Conservation (phyloP, 2,888 invertebrate genomes). For the Steromphala cineraria region DNA sequence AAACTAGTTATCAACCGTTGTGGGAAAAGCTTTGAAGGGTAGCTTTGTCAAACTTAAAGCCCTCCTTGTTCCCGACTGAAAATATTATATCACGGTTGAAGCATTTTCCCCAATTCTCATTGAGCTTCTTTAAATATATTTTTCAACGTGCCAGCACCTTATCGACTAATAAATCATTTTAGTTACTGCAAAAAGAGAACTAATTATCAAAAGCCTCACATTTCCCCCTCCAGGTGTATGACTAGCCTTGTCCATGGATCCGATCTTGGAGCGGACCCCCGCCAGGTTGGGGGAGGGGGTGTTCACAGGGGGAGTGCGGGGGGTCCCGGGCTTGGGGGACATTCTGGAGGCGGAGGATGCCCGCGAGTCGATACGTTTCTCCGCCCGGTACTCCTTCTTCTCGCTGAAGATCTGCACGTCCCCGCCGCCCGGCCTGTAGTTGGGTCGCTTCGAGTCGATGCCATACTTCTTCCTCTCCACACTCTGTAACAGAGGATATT, state of each 20-base stretch:
- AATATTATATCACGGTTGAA: too few relatives aligned
- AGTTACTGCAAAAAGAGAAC: too few relatives aligned
- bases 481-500: constrained; percentile 38
- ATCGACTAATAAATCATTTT: too few relatives aligned
- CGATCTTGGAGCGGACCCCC: constrained; percentile 54
- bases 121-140: too few relatives aligned
- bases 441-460: constrained; percentile 48
- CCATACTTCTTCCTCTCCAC: constrained; percentile 56
- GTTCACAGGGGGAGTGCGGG: constrained; percentile 18
- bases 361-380: constrained; percentile 45
- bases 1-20: too few relatives aligned
- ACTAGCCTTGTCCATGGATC: constrained; percentile 57
- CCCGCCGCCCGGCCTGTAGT: constrained; percentile 57
- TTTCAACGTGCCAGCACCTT: too few relatives aligned
- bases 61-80: too few relatives aligned
- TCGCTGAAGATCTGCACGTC: constrained; percentile 53
- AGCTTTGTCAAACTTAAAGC: too few relatives aligned
- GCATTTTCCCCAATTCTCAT: too few relatives aligned
- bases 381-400: constrained; percentile 51
- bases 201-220: constrained; percentile 40
- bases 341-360: constrained; percentile 31
- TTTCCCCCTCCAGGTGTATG: constrained; percentile 62
- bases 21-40: too few relatives aligned
- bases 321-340: constrained; percentile 24
- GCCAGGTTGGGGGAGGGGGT: constrained; percentile 45